Base-by-base conservation (phyloP, 2,888 invertebrate species). In the Xestoiulus laeticollis region DNA sequence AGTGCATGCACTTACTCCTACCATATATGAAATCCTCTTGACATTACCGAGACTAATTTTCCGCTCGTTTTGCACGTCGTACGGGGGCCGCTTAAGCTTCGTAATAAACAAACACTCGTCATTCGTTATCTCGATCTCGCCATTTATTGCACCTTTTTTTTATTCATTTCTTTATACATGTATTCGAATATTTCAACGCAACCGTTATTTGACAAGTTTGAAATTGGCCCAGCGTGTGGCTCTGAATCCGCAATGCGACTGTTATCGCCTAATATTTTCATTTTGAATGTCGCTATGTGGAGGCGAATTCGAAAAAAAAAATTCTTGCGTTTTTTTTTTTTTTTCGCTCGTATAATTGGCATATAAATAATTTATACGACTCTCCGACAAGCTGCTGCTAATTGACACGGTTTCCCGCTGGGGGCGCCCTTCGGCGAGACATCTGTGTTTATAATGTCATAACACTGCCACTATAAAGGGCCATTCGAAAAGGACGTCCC, bases 161-260 rank as follows among this genome's bases (percentile, higher is more conserved):
- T n/a, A 38, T 59, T n/a, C 59, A 14, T 16, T 19, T 59, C 59
- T 59, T 59, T 59, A 59, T 59, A n/a, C n/a, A n/a, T n/a, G n/a
- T n/a, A 59, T 59, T n/a, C 59, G 59, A 59, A 59, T 59, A 59
- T 59, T 59, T 59, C 59, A 59, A n/a, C 59, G n/a, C 59, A 59
- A n/a, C n/a, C 59, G 59, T 19, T 59, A 59, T 59, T 59, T 59
- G 59, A 59, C 59, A 59, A 59, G n/a, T 59, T 59, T 59, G 59
- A 59, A 59, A 59, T 59, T 59, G 59, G 59, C 59, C 59, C 59
- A n/a, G 59, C n/a, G 59, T 19, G 59, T 48, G 59, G 59, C 59
- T 59, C 6, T 59, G 59, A 59, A 59, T 59, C 19, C 59, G 59
- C 59, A n/a, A 59, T 59, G 59, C 59, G 59, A 59, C 59, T n/a